Percentiles rank a stretch among this genome's conserved stretches.
phyloP scores from a whole-genome alignment of 2,797 vertebrate species.

The Yasuhikotakia modesta region DNA sequence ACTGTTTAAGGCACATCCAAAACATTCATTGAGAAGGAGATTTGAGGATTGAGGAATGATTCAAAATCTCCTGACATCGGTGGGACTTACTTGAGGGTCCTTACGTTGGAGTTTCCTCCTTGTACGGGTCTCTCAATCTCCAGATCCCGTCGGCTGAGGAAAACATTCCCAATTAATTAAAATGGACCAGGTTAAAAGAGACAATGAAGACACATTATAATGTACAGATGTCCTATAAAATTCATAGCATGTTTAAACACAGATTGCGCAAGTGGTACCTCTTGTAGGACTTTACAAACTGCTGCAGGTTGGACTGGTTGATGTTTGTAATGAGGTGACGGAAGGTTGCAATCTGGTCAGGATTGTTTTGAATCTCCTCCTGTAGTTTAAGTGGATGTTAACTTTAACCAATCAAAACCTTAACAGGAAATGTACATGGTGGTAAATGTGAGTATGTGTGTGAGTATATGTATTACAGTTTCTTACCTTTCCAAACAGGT shows the following conservation, averaged over 20 bases:
- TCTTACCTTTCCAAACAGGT: constrained; percentile 90
- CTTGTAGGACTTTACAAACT: constrained; percentile 91
- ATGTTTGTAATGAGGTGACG: constrained; percentile 88
- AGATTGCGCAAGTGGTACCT: constrained; percentile 67
- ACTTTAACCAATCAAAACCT: background rate
- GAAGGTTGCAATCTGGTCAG: constrained; percentile 87
- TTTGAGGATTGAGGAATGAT: too few species aligned
- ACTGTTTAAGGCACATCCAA: background rate
- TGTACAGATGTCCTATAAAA: background rate
- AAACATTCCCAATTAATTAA: background rate
- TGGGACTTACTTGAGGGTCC: constrained; percentile 86
- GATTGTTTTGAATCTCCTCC: constrained; percentile 90
- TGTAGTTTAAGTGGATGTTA: constrained; percentile 59
- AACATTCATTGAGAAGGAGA: too few species aligned
- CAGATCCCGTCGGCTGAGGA: constrained; percentile 78
- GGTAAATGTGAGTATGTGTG: background rate
- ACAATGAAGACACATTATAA: background rate
- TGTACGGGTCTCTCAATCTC: constrained; percentile 87
- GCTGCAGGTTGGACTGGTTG: constrained; percentile 88
- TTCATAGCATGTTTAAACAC: background rate
- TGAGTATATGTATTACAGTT: background rate
- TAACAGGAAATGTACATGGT: too few species aligned
- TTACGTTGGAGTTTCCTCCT: constrained; percentile 73
- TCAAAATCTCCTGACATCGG: background rate
- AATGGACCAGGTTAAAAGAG: background rate